Evolutionary conservation across 2,797 vertebrate genomes (phyloP).

Genomic region (Sebastes minor): DNA sequence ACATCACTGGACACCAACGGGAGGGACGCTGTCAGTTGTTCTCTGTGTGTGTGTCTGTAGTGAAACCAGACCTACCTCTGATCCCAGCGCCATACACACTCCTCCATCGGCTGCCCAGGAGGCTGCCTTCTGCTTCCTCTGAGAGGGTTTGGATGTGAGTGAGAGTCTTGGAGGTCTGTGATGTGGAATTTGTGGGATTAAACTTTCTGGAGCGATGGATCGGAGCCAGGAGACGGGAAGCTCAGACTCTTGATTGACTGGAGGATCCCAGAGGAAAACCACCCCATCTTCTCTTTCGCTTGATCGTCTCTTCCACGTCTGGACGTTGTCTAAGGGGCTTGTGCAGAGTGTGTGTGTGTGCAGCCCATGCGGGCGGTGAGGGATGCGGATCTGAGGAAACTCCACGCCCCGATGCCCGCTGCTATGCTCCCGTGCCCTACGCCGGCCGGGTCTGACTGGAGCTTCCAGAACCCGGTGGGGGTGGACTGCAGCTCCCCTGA

Average conservation of each 20-base stretch:
- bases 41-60: conserved; percentile 69
- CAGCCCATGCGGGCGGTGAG: conserved; percentile 63
- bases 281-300: not conserved
- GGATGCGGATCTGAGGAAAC: conserved; percentile 62
- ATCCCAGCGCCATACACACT: conserved; percentile 56
- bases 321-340: conserved; percentile 18
- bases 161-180: conserved; percentile 14
- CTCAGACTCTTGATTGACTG: conserved; percentile 28
- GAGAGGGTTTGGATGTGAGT: conserved; percentile 13
- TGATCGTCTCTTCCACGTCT: not conserved
- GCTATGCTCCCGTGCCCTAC: conserved; percentile 71
- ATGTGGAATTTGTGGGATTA: conserved; percentile 74
- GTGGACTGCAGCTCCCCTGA: conserved; percentile 94
- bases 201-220: conserved; percentile 48
- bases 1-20: conserved; percentile 66
- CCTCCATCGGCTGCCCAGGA: conserved; percentile 69
- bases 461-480: conserved; percentile 89
- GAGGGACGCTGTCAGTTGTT: conserved; percentile 67
- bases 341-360: conserved; percentile 13
- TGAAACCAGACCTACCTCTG: conserved; percentile 76
- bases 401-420: conserved; percentile 70
- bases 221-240: conserved; percentile 19
- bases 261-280: conserved; percentile 22
- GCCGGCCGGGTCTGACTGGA: conserved; percentile 83
- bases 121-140: conserved; percentile 42